Conservation (phyloP, 2,797 vertebrate genomes). For the Leuciscus waleckii region DNA sequence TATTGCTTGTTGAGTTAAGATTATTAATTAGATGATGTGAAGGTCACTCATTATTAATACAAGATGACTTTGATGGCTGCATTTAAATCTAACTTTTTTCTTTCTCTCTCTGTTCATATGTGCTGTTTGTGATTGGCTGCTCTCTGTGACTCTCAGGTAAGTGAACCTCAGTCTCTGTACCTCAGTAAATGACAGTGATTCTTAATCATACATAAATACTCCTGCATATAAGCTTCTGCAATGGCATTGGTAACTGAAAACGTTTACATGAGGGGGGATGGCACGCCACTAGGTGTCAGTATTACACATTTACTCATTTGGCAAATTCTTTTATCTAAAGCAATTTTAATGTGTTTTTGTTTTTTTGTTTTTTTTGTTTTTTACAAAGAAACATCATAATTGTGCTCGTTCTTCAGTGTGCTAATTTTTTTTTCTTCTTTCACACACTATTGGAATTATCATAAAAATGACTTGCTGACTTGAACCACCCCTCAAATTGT, state of each 20-base stretch:
- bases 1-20: not conserved
- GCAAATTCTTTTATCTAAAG: not conserved
- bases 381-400: not conserved
- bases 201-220: not conserved
- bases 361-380: not conserved
- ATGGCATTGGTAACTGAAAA: not conserved
- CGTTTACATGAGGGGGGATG: not conserved
- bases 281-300: constrained; percentile 6
- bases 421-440: not conserved
- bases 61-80: not conserved
- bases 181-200: constrained; percentile 15
- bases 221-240: not conserved
- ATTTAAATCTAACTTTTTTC: constrained; percentile 31
- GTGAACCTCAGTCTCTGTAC: constrained; percentile 58
- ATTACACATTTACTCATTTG: not conserved
- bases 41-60: not conserved
- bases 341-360: not conserved
- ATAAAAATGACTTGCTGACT: not conserved
- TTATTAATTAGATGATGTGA: not conserved
- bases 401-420: not conserved
- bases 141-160: constrained; percentile 69
- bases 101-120: constrained; percentile 56
- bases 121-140: constrained; percentile 51
- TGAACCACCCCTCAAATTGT: not conserved
- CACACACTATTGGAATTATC: not conserved